Percentiles rank a stretch among this genome's conserved stretches.
Evolutionary conservation across 2,888 invertebrate species (phyloP).

Genomic region (Tetranychus piercei): DNA sequence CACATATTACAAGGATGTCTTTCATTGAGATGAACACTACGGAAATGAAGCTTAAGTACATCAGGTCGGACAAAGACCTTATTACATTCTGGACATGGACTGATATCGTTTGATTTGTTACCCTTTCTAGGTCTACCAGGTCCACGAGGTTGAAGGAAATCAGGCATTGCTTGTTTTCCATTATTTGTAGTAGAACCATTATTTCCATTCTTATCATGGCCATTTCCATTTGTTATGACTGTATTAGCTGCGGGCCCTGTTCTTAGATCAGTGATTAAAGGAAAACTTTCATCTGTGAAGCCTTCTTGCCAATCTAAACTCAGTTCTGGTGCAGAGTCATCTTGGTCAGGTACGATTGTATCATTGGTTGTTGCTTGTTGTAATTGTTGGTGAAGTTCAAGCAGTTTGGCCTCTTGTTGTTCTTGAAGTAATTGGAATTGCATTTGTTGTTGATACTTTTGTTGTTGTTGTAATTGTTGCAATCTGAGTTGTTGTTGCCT

Average conservation of each 20-base stretch:
- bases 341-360: not conserved
- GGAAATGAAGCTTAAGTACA: conserved; percentile 14
- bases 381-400: conserved; percentile 9
- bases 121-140: conserved; percentile 16
- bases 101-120: conserved; percentile 12
- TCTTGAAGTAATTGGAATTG: not conserved
- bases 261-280: not conserved
- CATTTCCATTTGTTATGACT: not conserved
- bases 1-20: conserved; percentile 14
- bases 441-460: not conserved
- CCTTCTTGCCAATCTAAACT: conserved; percentile 10
- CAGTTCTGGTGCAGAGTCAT: not conserved
- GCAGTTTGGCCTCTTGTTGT: conserved; percentile 4
- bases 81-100: conserved; percentile 15
- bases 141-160: conserved; percentile 14
- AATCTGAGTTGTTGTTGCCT: conserved; percentile 11
- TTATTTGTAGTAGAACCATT: not conserved
- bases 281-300: conserved; percentile 6
- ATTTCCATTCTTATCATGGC: not conserved
- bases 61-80: conserved; percentile 14
- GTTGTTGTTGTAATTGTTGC: conserved; percentile 5
- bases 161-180: conserved; percentile 7
- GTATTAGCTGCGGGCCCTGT: not conserved
- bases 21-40: conserved; percentile 12
- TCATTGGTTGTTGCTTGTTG: not conserved